Percentiles rank a stretch among this genome's conserved stretches.
Evolutionary conservation across 2,113 vertebrate species (phyloP).

Genomic region (Oreochromis spilurus): DNA sequence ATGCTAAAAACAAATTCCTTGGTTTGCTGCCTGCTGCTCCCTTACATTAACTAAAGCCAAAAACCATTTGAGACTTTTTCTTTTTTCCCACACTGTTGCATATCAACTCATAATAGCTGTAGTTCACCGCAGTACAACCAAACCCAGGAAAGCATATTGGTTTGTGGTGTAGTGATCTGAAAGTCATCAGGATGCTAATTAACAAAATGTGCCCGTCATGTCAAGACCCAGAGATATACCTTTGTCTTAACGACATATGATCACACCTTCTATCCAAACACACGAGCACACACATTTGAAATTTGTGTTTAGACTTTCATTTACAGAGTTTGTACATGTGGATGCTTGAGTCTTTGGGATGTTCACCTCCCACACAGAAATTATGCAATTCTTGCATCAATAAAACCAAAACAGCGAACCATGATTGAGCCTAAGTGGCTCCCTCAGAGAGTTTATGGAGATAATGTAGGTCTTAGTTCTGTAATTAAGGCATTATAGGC

Average conservation of each 20-base stretch:
- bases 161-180: not conserved
- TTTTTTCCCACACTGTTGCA: not conserved
- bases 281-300: not conserved
- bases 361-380: not conserved
- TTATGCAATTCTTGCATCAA: not conserved
- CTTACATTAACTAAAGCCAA: not conserved
- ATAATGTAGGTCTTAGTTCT: not conserved
- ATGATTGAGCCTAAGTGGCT: not conserved
- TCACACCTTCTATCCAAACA: slow-evolving; percentile 7
- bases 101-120: not conserved
- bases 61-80: not conserved
- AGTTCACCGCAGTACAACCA: not conserved
- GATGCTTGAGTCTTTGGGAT: slow-evolving; percentile 2
- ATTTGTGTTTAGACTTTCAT: slow-evolving; percentile 1
- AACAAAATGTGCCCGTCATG: not conserved
- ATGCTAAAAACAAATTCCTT: not conserved
- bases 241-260: not conserved
- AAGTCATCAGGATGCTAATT: not conserved
- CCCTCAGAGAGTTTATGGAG: not conserved
- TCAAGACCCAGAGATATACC: not conserved
- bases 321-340: not conserved
- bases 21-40: not conserved
- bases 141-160: not conserved
- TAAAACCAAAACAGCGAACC: not conserved
- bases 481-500: not conserved